phyloP scores from a whole-genome alignment of 2,888 invertebrate species.

The Byasa hedistus region DNA sequence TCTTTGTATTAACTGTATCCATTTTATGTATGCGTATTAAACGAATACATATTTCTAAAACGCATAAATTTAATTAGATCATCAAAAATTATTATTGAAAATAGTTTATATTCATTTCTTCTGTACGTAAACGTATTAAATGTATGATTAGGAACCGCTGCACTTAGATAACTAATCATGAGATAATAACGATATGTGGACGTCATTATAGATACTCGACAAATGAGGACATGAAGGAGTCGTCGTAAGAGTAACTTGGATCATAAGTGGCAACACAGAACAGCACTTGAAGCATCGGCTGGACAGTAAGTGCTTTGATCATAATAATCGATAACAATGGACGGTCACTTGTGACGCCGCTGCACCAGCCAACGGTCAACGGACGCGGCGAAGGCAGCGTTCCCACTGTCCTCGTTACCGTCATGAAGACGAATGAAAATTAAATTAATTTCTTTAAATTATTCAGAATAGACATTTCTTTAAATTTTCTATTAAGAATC shows the following conservation, averaged over 20 bases:
- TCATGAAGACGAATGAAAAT: conserved; percentile 30
- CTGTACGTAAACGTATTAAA: no score
- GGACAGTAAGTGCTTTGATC: conserved; percentile 63
- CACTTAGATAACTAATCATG: no score
- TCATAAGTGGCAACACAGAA: neutral
- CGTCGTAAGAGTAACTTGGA: neutral
- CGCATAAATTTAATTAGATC: no score
- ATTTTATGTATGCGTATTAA: no score
- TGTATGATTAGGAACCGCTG: no score
- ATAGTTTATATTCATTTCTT: no score
- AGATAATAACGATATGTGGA: no score
- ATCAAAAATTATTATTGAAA: no score
- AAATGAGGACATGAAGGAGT: neutral
- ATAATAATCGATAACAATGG: conserved; percentile 70
- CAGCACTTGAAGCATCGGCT: conserved; percentile 32
- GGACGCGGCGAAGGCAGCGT: conserved; percentile 32
- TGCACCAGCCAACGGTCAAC: conserved; percentile 56
- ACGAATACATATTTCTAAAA: no score
- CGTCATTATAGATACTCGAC: no score
- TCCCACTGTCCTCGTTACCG: conserved; percentile 34
- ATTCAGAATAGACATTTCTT: neutral
- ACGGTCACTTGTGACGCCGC: conserved; percentile 51
- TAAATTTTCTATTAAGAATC: no score
- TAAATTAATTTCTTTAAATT: neutral
- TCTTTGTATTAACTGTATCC: no score